Evolutionary conservation across 2,888 invertebrate genomes (phyloP).

Genomic region (Mechanitis mazaeus): DNA sequence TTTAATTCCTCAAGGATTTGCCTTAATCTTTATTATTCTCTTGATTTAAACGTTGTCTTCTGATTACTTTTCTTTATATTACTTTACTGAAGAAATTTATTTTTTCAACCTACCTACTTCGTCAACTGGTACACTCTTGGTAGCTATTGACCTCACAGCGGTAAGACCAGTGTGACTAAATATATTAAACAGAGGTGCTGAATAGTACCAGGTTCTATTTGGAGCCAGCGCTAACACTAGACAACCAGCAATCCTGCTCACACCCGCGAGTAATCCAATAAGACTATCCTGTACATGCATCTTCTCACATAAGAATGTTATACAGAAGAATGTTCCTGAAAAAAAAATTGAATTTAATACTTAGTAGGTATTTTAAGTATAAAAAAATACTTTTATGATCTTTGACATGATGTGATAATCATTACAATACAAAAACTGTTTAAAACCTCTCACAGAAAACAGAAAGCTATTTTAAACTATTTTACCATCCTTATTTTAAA

Average conservation of each 20-base stretch:
- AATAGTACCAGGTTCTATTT: conserved; percentile 64
- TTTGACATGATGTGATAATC: neutral
- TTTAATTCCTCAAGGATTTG: too few relatives aligned
- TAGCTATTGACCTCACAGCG: conserved; percentile 75
- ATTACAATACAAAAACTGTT: too few relatives aligned
- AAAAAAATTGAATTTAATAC: neutral
- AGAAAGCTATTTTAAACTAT: too few relatives aligned
- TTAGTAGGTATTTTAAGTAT: neutral
- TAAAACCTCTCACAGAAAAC: too few relatives aligned
- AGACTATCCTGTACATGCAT: conserved; percentile 66
- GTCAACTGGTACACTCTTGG: conserved; percentile 73
- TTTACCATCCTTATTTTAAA: too few relatives aligned
- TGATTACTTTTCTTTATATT: too few relatives aligned
- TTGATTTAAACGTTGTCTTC: too few relatives aligned
- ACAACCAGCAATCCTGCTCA: conserved; percentile 73
- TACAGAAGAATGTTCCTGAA: conserved; percentile 69
- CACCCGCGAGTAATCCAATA: conserved; percentile 66
- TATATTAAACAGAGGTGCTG: conserved; percentile 69
- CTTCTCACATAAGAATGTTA: conserved; percentile 63
- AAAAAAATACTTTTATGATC: neutral
- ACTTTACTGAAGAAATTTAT: too few relatives aligned
- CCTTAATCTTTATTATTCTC: too few relatives aligned
- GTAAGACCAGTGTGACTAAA: conserved; percentile 74
- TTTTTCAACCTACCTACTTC: conserved; percentile 65
- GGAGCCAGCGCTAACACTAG: conserved; percentile 72